phyloP scores from a whole-genome alignment of 2,797 vertebrate genomes.

The Numenius phaeopus region DNA sequence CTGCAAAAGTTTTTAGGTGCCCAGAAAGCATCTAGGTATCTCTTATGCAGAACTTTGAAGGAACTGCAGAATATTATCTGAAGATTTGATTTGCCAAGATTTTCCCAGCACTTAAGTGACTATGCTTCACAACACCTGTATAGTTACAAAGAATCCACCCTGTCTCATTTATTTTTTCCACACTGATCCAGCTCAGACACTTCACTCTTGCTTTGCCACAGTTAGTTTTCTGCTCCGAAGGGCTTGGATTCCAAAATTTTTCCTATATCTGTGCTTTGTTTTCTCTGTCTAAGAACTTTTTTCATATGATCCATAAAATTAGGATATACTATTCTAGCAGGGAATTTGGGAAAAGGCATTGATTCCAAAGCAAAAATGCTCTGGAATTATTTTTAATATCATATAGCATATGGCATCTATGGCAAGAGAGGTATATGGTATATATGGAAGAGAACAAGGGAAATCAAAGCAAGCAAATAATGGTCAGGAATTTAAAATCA shows the following conservation, averaged over 20 bases:
- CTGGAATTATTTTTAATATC: not conserved
- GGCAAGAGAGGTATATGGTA: not conserved
- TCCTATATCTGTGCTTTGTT: not conserved
- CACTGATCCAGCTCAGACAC: not conserved
- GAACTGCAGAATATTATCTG: not conserved
- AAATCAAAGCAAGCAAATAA: not conserved
- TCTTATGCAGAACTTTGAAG: not conserved
- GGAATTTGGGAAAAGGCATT: not conserved
- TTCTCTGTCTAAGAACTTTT: not conserved
- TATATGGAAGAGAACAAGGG: not conserved
- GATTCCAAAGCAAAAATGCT: not conserved
- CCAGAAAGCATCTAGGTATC: not conserved
- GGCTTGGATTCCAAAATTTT: not conserved
- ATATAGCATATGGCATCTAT: fast-evolving
- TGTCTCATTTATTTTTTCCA: not conserved
- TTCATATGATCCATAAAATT: not conserved
- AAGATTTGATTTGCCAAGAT: not conserved
- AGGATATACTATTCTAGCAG: not conserved
- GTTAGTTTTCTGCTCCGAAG: not conserved
- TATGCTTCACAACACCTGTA: not conserved
- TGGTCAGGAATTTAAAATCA: not conserved
- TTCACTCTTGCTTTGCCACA: not conserved
- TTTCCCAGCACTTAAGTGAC: not conserved
- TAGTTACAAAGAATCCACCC: not conserved
- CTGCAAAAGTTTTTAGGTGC: not conserved